phyloP scores from a whole-genome alignment of 1,140 invertebrate genomes.

The Diuraphis noxia region DNA sequence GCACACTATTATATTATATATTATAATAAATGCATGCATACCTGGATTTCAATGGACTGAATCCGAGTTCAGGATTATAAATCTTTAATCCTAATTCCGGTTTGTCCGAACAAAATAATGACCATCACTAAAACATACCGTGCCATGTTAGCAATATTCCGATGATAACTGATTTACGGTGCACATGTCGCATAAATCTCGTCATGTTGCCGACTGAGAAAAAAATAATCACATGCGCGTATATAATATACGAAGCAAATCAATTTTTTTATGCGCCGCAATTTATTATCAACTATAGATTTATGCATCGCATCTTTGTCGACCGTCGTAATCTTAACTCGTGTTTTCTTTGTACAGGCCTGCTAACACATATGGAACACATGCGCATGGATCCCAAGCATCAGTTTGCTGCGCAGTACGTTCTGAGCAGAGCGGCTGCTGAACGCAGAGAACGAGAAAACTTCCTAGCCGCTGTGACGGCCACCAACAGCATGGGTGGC shows the following conservation, averaged over 20 bases:
- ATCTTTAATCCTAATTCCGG: background rate
- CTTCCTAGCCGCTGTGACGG: slow-evolving; percentile 72
- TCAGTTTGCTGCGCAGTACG: slow-evolving; percentile 92
- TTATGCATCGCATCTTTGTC: background rate
- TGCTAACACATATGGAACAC: slow-evolving; percentile 92
- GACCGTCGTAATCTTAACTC: background rate
- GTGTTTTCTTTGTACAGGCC: slow-evolving; percentile 65
- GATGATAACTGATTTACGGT: slow-evolving; percentile 1
- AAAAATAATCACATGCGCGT: background rate
- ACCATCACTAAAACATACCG: background rate
- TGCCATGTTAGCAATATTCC: background rate
- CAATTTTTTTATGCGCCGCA: background rate
- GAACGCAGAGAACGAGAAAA: slow-evolving; percentile 82
- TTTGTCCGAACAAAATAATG: background rate
- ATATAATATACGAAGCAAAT: background rate
- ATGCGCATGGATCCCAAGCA: slow-evolving; percentile 96
- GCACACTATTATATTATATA: too few species aligned
- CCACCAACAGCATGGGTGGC: slow-evolving; percentile 61
- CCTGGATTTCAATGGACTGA: background rate
- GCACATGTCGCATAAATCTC: background rate
- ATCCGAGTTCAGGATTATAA: background rate
- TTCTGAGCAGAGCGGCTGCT: slow-evolving; percentile 84
- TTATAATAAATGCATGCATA: background rate
- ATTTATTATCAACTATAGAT: background rate
- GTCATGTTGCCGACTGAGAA: background rate